Percentiles rank a stretch among this genome's conserved stretches.
These are phyloP conservation scores for Stenolophus ochropezus DNA, from an alignment of 2,888 invertebrate species.

Conservation along the genomic window DNA sequence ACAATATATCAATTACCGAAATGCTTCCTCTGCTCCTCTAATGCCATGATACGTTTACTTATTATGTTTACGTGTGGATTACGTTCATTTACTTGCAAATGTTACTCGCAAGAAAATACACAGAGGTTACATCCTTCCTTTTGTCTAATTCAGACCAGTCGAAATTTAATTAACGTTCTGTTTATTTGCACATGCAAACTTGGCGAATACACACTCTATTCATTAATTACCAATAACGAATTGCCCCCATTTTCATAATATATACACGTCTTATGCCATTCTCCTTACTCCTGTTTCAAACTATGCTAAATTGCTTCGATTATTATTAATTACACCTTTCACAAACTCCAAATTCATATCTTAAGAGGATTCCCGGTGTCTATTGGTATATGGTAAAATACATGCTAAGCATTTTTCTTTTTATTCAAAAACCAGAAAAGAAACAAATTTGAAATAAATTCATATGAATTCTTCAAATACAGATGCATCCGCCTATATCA, in stretches of 20 bases:
- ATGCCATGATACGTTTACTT: conserved; percentile 31
- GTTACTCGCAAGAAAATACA: background rate
- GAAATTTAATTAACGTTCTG: background rate
- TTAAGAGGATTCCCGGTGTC: too few species aligned
- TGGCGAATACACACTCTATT: background rate
- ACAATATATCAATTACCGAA: conserved; percentile 37
- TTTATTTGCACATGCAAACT: background rate
- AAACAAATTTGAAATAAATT: too few species aligned
- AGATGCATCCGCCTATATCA: too few species aligned
- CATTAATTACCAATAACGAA: background rate
- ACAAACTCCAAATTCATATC: too few species aligned
- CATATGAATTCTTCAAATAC: too few species aligned
- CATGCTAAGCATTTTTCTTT: too few species aligned
- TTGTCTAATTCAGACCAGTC: background rate
- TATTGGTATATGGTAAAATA: too few species aligned
- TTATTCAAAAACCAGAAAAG: too few species aligned
- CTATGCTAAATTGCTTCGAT: too few species aligned
- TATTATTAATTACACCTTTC: too few species aligned
- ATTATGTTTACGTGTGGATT: conserved; percentile 17
- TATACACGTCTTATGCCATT: too few species aligned
- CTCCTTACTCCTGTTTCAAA: too few species aligned
- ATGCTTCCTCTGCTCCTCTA: conserved; percentile 22
- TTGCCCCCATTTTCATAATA: background rate
- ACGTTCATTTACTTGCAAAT: conserved; percentile 7
- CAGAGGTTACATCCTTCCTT: background rate